Conservation (phyloP, 2,797 vertebrate genomes). For the Gymnoscopelus braueri region DNA sequence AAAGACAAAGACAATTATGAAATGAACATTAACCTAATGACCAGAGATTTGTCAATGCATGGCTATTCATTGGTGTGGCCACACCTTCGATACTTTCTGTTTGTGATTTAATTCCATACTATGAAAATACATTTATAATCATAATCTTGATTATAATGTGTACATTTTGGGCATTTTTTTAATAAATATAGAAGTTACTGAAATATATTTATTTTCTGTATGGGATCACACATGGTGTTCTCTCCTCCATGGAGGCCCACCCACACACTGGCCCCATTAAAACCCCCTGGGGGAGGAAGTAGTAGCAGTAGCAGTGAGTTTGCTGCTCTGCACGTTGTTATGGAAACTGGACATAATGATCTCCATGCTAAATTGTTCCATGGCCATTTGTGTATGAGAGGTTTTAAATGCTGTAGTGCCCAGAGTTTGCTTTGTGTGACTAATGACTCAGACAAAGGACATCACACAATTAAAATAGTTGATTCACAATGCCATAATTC, state of each 20-base stretch:
- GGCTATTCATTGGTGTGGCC: constrained; percentile 31
- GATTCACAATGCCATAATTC: no score
- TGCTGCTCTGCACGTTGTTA: constrained; percentile 72
- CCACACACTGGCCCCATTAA: constrained; percentile 3
- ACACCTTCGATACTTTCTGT: constrained; percentile 22
- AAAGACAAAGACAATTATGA: not conserved
- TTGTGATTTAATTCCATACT: not conserved
- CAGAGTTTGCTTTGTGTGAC: constrained; percentile 27
- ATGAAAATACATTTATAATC: constrained; percentile 1
- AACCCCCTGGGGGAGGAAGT: constrained; percentile 48
- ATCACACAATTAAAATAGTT: no score
- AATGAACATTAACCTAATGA: not conserved
- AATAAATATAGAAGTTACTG: no score
- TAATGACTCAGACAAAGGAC: no score
- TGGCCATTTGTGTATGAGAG: constrained; percentile 45
- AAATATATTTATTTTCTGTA: no score
- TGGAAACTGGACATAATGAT: constrained; percentile 72
- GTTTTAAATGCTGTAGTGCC: constrained; percentile 48
- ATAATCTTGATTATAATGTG: no score
- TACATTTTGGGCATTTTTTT: no score
- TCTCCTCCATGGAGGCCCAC: constrained; percentile 9
- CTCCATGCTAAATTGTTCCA: constrained; percentile 50
- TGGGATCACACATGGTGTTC: not conserved
- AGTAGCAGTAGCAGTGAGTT: constrained; percentile 48
- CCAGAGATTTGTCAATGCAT: not conserved